A percentile compares a stretch with the other conserved stretches of the same genome.
Evolutionary conservation across 1,140 invertebrate genomes (phyloP).

Genomic region (Aphaenogaster rudis): DNA sequence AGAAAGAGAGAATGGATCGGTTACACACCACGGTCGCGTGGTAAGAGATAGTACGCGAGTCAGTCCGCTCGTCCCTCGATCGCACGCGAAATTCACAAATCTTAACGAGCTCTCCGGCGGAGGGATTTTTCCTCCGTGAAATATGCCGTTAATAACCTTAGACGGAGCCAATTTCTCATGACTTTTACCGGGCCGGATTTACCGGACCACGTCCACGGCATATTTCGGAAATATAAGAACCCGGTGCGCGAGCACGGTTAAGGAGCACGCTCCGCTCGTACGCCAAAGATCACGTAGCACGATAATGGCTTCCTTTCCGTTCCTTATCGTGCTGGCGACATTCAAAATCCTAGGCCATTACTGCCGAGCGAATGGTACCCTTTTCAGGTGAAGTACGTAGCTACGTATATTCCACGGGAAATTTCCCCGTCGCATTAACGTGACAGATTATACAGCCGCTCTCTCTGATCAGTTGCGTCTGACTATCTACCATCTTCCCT

Average conservation of each 20-base stretch:
- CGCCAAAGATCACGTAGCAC: constrained; percentile 81
- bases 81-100: constrained; percentile 55
- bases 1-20: neutral
- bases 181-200: constrained; percentile 58
- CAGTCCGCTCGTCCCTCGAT: constrained; percentile 33
- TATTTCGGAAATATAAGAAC: constrained; percentile 78
- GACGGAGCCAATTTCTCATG: constrained; percentile 66
- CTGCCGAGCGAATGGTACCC: constrained; percentile 75
- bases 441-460: constrained; percentile 71
- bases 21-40: neutral
- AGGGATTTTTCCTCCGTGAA: constrained; percentile 39
- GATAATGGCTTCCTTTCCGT: constrained; percentile 84
- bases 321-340: constrained; percentile 82
- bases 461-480: constrained; percentile 59
- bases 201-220: constrained; percentile 72
- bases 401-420: constrained; percentile 70
- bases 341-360: constrained; percentile 82
- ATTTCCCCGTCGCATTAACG: constrained; percentile 68
- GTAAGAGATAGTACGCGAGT: constrained; percentile 43
- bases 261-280: constrained; percentile 78
- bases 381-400: constrained; percentile 75
- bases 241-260: constrained; percentile 66
- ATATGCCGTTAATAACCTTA: constrained; percentile 58
- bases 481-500: constrained; percentile 37
- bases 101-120: constrained; percentile 35